Evolutionary conservation across 2,888 invertebrate species (phyloP).

Genomic region (Nymphalis urticae): DNA sequence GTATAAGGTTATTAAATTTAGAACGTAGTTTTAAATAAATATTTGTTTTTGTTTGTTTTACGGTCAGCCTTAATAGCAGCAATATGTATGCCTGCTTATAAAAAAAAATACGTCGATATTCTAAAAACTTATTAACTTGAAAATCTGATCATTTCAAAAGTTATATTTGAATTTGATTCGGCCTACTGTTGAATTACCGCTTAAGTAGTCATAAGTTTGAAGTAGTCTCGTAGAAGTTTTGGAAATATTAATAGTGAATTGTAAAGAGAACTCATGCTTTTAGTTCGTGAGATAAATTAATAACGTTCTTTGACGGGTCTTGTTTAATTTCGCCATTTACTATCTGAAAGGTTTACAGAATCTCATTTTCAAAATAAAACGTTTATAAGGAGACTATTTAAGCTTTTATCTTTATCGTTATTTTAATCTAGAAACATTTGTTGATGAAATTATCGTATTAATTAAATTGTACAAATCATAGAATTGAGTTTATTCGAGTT

Average conservation of each 20-base stretch:
- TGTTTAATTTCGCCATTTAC: conserved; percentile 18
- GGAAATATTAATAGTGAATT: conserved; percentile 39
- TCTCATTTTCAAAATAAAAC: background rate
- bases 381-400: too few relatives aligned
- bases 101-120: conserved; percentile 11
- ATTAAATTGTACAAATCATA: too few relatives aligned
- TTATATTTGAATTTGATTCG: conserved; percentile 27
- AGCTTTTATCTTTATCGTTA: too few relatives aligned
- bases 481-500: too few relatives aligned
- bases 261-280: conserved; percentile 37
- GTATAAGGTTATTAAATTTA: background rate
- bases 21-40: background rate
- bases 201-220: conserved; percentile 38
- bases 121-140: conserved; percentile 4
- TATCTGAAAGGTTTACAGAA: conserved; percentile 10
- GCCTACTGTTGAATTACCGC: conserved; percentile 39
- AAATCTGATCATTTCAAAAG: conserved; percentile 20
- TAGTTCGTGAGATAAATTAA: conserved; percentile 30
- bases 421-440: too few relatives aligned
- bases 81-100: background rate
- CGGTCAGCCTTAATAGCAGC: background rate
- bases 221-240: conserved; percentile 38
- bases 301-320: conserved; percentile 26
- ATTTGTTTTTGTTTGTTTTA: background rate
- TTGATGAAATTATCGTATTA: too few relatives aligned